These are phyloP conservation scores for Lumbricus terrestris DNA, from an alignment of 2,888 invertebrate species.

Conservation along the genomic window DNA sequence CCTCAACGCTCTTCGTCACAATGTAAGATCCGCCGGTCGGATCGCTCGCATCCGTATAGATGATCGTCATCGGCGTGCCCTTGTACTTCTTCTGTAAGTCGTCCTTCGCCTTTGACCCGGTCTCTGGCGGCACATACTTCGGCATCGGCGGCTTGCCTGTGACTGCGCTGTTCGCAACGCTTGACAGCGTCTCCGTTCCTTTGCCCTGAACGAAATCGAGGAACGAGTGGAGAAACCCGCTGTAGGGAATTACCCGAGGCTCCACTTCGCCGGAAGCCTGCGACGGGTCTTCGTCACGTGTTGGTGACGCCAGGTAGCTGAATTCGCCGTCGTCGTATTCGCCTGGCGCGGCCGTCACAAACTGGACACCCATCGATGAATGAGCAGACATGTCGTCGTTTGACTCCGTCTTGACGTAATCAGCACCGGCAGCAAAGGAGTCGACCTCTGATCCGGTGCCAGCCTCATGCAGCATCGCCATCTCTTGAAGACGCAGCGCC, in stretches of 20 bases:
- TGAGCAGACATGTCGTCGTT: not conserved
- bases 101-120: not conserved
- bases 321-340: conserved; percentile 33
- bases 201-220: conserved; percentile 54
- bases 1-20: not conserved
- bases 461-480: not conserved
- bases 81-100: not conserved
- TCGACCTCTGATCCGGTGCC: not conserved
- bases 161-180: conserved; percentile 50
- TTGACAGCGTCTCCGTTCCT: conserved; percentile 53
- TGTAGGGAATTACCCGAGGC: conserved; percentile 20
- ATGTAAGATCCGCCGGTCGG: not conserved
- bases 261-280: not conserved
- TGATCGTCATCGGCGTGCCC: conserved; percentile 13
- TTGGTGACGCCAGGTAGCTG: conserved; percentile 13
- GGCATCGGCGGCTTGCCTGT: conserved; percentile 49
- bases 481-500: not conserved
- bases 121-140: conserved; percentile 47
- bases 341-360: conserved; percentile 27
- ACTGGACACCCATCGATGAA: not conserved
- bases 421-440: not conserved
- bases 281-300: not conserved
- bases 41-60: not conserved
- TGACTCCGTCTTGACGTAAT: not conserved
- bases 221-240: conserved; percentile 49